Percentiles rank a stretch among this genome's conserved stretches.
Conservation (phyloP, 1,140 invertebrate genomes). For the Drosophila ohnishii region DNA sequence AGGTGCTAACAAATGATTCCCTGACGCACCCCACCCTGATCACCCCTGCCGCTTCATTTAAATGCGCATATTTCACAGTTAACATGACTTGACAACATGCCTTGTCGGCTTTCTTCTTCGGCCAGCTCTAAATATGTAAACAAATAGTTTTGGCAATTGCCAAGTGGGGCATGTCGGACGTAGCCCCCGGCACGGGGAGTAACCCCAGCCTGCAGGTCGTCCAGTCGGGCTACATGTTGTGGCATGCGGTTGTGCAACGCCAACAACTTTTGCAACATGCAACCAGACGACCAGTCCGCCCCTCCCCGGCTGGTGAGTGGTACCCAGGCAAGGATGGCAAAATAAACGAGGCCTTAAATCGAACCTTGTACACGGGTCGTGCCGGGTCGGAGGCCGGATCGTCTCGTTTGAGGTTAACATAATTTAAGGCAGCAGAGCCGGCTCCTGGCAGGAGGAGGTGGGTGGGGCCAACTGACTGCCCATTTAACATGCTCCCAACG, state of each 20-base stretch:
- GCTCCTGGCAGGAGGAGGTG: slow-evolving; percentile 9
- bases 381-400: slow-evolving; percentile 30
- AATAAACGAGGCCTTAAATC: slow-evolving; percentile 82
- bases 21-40: background rate
- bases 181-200: slow-evolving; percentile 2
- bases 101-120: slow-evolving; percentile 68
- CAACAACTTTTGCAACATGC: slow-evolving; percentile 80
- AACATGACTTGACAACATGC: slow-evolving; percentile 82
- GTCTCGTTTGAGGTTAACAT: slow-evolving; percentile 82
- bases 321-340: slow-evolving; percentile 46
- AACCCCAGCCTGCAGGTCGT: slow-evolving; percentile 12
- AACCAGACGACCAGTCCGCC: slow-evolving; percentile 55
- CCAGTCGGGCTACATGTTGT: slow-evolving; percentile 67
- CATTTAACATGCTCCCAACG: slow-evolving; percentile 77
- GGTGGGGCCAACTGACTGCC: slow-evolving; percentile 48
- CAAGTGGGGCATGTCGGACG: slow-evolving; percentile 75
- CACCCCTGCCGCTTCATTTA: slow-evolving; percentile 54
- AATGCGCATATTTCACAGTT: slow-evolving; percentile 81
- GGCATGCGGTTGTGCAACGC: slow-evolving; percentile 76
- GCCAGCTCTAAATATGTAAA: slow-evolving; percentile 80
- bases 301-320: slow-evolving; percentile 3
- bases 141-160: slow-evolving; percentile 82
- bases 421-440: slow-evolving; percentile 62
- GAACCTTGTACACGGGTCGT: slow-evolving; percentile 70
- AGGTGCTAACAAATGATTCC: slow-evolving; percentile 22